Evolutionary conservation across 2,113 vertebrate species (phyloP).

Genomic region (Ibidorhyncha struthersii): DNA sequence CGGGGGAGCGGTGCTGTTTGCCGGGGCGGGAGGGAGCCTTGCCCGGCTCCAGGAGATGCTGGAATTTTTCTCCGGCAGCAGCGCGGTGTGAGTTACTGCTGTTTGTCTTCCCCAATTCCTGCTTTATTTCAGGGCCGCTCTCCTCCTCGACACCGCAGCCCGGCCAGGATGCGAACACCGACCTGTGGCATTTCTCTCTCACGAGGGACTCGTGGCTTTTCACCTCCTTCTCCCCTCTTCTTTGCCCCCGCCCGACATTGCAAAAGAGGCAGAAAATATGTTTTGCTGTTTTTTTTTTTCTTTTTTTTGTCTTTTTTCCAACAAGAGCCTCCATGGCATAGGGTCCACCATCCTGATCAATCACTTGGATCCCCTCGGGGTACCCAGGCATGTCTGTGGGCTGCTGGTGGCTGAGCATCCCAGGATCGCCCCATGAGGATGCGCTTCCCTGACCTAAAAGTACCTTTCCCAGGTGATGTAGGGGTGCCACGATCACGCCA

Average conservation of each 20-base stretch:
- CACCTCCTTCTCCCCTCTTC: not conserved
- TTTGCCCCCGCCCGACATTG: not conserved
- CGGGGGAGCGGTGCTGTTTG: not conserved
- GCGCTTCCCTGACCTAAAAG: not conserved
- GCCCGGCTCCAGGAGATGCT: fast-evolving
- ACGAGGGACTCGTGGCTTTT: not conserved
- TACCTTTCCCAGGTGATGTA: not conserved
- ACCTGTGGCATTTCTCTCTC: not conserved
- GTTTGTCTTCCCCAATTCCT: constrained; percentile 1
- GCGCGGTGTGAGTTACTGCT: not conserved
- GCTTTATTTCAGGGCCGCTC: not conserved
- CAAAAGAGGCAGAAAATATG: not conserved
- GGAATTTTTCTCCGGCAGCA: not conserved
- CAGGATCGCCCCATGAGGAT: not conserved
- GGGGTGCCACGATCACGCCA: fast-evolving
- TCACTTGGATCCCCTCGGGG: not conserved
- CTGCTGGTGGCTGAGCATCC: not conserved
- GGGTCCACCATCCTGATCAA: not conserved
- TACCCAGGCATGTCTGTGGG: fast-evolving
- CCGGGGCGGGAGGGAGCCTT: not conserved
- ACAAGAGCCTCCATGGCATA: not conserved
- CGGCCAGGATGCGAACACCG: fast-evolving
- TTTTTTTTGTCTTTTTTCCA: too few species aligned
- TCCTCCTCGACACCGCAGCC: not conserved
- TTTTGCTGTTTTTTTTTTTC: not conserved